Evolutionary conservation across 1,140 invertebrate species (phyloP), one percentile per base, ranked within the genome.

Genomic region (Coenobita brevimanus): DNA sequence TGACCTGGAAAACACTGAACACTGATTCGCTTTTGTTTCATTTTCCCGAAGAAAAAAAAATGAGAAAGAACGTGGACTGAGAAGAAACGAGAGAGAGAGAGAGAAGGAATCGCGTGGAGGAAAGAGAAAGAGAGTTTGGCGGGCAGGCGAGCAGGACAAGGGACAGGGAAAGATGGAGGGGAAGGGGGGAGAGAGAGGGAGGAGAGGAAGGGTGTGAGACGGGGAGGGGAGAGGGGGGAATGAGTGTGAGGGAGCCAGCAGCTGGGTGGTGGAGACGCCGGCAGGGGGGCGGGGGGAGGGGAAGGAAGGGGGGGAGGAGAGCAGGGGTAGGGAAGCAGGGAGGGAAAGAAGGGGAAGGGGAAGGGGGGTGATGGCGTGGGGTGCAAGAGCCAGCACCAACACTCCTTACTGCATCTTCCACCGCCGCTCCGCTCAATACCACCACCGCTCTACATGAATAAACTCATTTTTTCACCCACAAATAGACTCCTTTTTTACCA

Each of bases 291-390:
- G 78, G n/a, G 2, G 24, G 78, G 21, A 30, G 8, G 78, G 38
- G 38, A 15, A 15, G 15, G 27, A 27, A 46, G 46, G 75, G n/a
- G 60, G 38, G 71, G 30, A 43, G 75, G 30, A 46, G 36, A 46
- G 43, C 41, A n/a, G 36, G 36, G 36, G 15, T 15, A 43, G 73
- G 3, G 41, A 24, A 27, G 8, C n/a, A 36, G 60, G n/a, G 43
- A 30, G 81, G 30, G 81, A 15, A 27, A 54, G 79, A 60, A 17
- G 78, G 38, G 38, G 41, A 54, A 38, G 41, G 41, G 81, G 41
- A 54, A 46, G 30, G 81, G 64, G 38, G 81, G 81, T 27, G 36
- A n/a, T 82, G 81, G 81, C 81, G 81, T 82, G 81, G 81, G 81
- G 69, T 67, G 36, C 79, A n/a, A 43, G 50, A 21, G 30, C n/a